Evolutionary conservation across 1,140 invertebrate genomes (phyloP).

Genomic region (Lucilia sericata): DNA sequence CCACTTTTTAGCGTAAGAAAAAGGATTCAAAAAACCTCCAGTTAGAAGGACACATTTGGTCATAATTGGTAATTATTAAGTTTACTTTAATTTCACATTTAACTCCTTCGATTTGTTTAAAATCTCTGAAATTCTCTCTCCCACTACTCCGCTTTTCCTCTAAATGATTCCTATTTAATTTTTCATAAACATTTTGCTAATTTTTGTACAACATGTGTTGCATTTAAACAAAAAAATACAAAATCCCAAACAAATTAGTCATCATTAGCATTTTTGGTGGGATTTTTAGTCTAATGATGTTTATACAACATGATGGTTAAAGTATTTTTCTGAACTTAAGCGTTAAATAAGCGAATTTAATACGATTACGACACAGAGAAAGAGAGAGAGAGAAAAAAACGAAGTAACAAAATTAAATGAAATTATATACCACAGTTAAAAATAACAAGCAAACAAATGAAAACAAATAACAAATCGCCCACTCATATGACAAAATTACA

Average conservation of each 20-base stretch:
- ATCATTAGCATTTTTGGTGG: constrained; percentile 44
- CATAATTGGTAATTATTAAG: no score
- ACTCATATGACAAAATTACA: constrained; percentile 3
- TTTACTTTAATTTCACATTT: no score
- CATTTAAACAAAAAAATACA: not conserved
- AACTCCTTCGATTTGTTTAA: no score
- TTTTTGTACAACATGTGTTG: constrained; percentile 38
- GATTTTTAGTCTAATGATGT: constrained; percentile 28
- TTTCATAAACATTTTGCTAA: constrained; percentile 37
- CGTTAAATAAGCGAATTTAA: constrained; percentile 67
- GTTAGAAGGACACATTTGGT: no score
- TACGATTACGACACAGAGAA: constrained; percentile 55
- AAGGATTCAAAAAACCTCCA: no score
- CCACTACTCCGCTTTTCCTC: no score
- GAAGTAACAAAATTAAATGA: constrained; percentile 26
- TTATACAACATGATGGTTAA: constrained; percentile 1
- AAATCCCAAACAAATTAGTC: constrained; percentile 45
- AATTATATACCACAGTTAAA: constrained; percentile 44
- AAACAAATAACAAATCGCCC: constrained; percentile 20
- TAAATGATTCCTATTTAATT: not conserved
- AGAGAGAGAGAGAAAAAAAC: not conserved
- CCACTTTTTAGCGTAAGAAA: no score
- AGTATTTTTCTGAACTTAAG: constrained; percentile 29
- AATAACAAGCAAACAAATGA: constrained; percentile 50
- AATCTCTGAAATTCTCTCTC: no score